Evolutionary conservation across 2,797 vertebrate genomes (phyloP).

Genomic region (Melanotaenia boesemani): DNA sequence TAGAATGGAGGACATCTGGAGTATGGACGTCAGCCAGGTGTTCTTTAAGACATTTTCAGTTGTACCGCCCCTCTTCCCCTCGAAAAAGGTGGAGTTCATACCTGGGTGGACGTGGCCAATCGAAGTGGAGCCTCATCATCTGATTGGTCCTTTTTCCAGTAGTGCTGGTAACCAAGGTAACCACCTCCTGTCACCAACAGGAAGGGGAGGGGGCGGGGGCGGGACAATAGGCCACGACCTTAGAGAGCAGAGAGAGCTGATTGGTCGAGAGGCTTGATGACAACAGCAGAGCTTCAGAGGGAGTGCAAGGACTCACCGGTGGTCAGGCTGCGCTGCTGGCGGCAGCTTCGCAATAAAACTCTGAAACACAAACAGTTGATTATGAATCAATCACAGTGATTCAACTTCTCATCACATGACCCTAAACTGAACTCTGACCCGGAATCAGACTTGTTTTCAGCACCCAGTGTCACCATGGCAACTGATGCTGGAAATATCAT

Average conservation of each 20-base stretch:
- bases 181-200: constrained; percentile 87
- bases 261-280: constrained; percentile 6
- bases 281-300: neutral
- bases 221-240: constrained; percentile 55
- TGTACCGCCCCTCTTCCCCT: too few species aligned
- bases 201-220: constrained; percentile 85
- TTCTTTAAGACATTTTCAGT: too few species aligned
- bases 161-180: constrained; percentile 90
- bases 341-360: constrained; percentile 43
- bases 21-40: too few species aligned
- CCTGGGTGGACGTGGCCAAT: constrained; percentile 67
- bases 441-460: too few species aligned
- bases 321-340: constrained; percentile 24
- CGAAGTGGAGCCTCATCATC: constrained; percentile 25
- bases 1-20: too few species aligned
- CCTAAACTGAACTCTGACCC: too few species aligned
- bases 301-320: constrained; percentile 30
- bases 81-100: too few species aligned
- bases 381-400: too few species aligned
- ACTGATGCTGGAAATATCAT: too few species aligned
- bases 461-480: too few species aligned
- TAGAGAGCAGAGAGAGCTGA: neutral
- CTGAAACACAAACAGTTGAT: constrained; percentile 25
- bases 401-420: too few species aligned
- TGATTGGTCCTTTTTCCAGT: constrained; percentile 50